Evolutionary conservation across 2,888 invertebrate species (phyloP), one percentile per base, ranked within the genome.

Genomic region (Tetragnatha montana): DNA sequence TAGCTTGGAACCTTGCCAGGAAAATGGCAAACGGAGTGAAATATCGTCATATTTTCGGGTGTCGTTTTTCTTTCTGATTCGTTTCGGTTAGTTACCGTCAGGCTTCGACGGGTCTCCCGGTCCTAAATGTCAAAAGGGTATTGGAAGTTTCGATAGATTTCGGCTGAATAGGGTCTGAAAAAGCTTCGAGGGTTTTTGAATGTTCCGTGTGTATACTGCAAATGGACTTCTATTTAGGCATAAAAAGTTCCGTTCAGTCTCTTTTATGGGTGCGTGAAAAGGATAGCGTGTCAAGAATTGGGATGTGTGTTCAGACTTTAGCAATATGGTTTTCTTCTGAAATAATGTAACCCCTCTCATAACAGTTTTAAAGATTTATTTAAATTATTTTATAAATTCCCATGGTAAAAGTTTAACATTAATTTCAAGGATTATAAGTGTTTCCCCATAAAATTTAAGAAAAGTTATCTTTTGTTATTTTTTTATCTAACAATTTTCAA

Each of bases 41-140:
- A 88, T 88, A 88, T 88, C 74, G 87, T 88, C 87, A 88, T 88
- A 88, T 88, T 88, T 81, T 50, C 73, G 75, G 68, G 73, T 85
- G 79, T 75, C 22, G n/a, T 14, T 51, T 60, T 73, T 79, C 49
- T 60, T 71, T 80, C 60, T n/a, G 8, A 68, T 68, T 81, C 81
- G 87, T 87, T 87, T 74, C 75, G 75, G 87, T 87, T 87, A 87
- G 87, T 71, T 87, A 87, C 87, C 75, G 87, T 87, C 81, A 87
- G 49, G 87, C 68, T 81, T 49, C 87, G 51, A 21, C 49, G 74
- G 71, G 49, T 50, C 21, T 71, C 21, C 81, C 74, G 68, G 22
- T 69, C 69, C 74, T 60, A 87, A 87, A 85, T 85, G 85, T 79
- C 85, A 85, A 79, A 79, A 73, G 85, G 83, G 50, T 74, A 82